phyloP scores from a whole-genome alignment of 2,797 vertebrate genomes.

The Odontamblyopus lacepedii region DNA sequence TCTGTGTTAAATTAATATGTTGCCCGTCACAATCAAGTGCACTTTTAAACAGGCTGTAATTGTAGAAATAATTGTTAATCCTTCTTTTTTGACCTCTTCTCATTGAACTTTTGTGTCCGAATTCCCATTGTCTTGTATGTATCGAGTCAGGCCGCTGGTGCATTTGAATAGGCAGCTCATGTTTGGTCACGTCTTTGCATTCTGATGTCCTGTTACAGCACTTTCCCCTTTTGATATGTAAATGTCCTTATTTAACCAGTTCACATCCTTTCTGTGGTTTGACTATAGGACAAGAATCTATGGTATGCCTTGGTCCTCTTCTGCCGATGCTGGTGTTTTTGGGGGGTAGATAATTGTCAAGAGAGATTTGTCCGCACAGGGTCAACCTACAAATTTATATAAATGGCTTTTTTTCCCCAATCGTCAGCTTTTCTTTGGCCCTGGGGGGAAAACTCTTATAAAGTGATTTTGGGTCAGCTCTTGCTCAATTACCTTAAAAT shows the following conservation, averaged over 20 bases:
- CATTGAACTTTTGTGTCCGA: constrained; percentile 11
- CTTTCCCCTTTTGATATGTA: constrained; percentile 74
- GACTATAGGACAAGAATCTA: constrained; percentile 53
- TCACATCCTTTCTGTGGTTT: constrained; percentile 49
- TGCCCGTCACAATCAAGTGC: not conserved
- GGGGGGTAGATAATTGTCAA: constrained; percentile 43
- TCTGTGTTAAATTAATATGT: no score
- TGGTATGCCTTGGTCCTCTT: constrained; percentile 49
- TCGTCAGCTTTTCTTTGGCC: constrained; percentile 49
- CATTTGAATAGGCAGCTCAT: constrained; percentile 41
- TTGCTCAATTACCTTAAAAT: constrained; percentile 50
- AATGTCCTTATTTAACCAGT: constrained; percentile 62
- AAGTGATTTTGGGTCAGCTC: constrained; percentile 31
- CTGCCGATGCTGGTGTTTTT: constrained; percentile 25
- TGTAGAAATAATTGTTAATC: not conserved
- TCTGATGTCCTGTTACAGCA: constrained; percentile 60
- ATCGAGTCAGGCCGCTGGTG: constrained; percentile 24
- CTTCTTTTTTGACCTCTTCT: not conserved
- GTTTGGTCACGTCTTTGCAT: constrained; percentile 53
- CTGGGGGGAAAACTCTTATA: constrained; percentile 26
- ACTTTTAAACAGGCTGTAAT: not conserved
- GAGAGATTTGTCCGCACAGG: constrained; percentile 25
- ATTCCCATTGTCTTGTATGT: constrained; percentile 34
- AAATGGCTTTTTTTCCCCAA: constrained; percentile 39
- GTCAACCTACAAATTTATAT: constrained; percentile 50